Base-by-base conservation (phyloP, 2,113 vertebrate species). In the Ceratotherium simum region DNA sequence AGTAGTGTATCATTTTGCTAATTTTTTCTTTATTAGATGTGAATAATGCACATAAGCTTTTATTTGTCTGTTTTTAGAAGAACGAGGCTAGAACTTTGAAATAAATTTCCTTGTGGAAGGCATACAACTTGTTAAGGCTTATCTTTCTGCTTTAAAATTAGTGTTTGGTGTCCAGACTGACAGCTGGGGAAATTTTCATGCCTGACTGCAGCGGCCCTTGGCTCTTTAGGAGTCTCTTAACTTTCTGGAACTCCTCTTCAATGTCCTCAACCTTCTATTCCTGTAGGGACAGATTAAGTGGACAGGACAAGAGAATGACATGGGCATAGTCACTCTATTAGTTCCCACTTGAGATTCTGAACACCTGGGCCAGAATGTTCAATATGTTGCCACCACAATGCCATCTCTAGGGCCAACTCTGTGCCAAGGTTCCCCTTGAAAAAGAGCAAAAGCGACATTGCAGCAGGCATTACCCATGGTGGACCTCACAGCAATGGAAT, bases 61-160 rank as follows among this genome's bases (percentile, higher is more conserved):
- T 73, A 65, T 81, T 75, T 58, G 42, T 58, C 48, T 54, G 2
- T 42, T 91, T 91, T 95, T 94, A 1, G n/a, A 27, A 42, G 13
- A 36, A 65, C 12, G 46, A 87, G 9, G 31, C 33, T 91, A 86
- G 25, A 62, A 14, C 17, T 58, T 86, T 73, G 18, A 86, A 67
- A 79, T n/a, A 62, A 17, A 75, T 65, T 64, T 29, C 65, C 5
- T 36, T 60, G 17, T 7, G 42, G 42, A 93, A 86, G 65, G 36
- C 46, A 54, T 17, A 25, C 8, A 70, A 31, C 46, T 58, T 93
- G n/a, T 23, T 54, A 81, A 62, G 83, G 8, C 39, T 91, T 56
- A 46, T 93, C 58, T 72, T 92, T 92, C 75, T 83, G 23, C 33
- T 97, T 94, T 94, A 93, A 97, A 96, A 84, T 80, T 60, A 39